Evolutionary conservation across 2,797 vertebrate species (phyloP).

Genomic region (Diplodus sargus): DNA sequence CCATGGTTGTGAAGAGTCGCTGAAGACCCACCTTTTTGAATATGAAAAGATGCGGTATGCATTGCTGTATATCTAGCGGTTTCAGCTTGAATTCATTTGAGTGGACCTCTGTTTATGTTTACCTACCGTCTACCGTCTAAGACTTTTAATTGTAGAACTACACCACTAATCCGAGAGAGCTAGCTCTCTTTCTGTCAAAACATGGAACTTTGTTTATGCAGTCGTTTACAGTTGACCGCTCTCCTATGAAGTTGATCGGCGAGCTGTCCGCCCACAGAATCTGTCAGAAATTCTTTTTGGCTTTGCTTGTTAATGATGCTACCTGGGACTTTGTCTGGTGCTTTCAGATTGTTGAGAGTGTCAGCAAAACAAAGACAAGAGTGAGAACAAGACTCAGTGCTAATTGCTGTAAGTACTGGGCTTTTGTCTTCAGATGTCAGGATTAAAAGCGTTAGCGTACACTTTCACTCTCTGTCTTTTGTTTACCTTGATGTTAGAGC

Average conservation of each 20-base stretch:
- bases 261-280: constrained; percentile 37
- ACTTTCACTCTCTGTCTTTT: constrained; percentile 13
- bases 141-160: background rate
- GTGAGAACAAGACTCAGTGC: constrained; percentile 35
- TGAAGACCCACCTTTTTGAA: background rate
- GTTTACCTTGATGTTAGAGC: constrained; percentile 44
- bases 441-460: constrained; percentile 45
- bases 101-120: background rate
- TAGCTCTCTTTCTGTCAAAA: background rate
- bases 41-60: background rate
- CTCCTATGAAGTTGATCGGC: constrained; percentile 5
- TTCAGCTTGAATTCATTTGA: background rate
- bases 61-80: background rate
- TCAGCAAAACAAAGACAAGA: constrained; percentile 49
- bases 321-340: constrained; percentile 42
- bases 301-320: constrained; percentile 48
- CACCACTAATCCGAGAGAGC: constrained; percentile 1
- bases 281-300: constrained; percentile 29
- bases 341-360: constrained; percentile 37
- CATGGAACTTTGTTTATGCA: constrained; percentile 7
- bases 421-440: constrained; percentile 57
- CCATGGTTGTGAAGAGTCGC: background rate
- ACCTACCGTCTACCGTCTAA: background rate
- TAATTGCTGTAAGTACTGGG: constrained; percentile 64
- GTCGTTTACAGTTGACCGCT: constrained; percentile 5